These are phyloP conservation scores for Pyxicephalus adspersus DNA, from an alignment of 2,113 vertebrate genomes.

Conservation along the genomic window DNA sequence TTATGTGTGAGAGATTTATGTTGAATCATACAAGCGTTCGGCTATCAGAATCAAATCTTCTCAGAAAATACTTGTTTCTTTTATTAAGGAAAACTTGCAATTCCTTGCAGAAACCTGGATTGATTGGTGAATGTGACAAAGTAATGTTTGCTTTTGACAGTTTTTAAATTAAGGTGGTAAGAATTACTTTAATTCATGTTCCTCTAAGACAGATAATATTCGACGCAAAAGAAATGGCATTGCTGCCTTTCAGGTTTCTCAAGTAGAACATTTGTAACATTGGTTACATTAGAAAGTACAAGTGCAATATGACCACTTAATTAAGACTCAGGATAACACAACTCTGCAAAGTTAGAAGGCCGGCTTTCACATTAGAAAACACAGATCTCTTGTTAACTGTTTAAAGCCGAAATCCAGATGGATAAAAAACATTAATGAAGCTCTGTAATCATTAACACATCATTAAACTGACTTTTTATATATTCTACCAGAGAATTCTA, in stretches of 20 bases:
- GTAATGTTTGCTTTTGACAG: conserved; percentile 52
- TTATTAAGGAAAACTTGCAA: conserved; percentile 46
- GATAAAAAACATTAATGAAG: no score
- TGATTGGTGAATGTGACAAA: conserved; percentile 48
- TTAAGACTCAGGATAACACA: neutral
- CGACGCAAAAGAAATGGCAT: conserved; percentile 7
- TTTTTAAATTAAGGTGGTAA: conserved; percentile 45
- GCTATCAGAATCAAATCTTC: conserved; percentile 14
- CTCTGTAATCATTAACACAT: no score
- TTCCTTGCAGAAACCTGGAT: conserved; percentile 40
- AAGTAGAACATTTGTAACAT: conserved; percentile 41
- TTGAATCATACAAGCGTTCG: conserved; percentile 21
- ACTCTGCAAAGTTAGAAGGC: neutral
- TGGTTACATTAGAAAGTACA: conserved; percentile 20
- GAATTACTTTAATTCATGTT: conserved; percentile 48
- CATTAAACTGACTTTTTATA: no score
- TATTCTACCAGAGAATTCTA: no score
- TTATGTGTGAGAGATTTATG: conserved; percentile 38
- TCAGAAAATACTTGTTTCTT: conserved; percentile 38
- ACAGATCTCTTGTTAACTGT: neutral
- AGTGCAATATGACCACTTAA: conserved; percentile 27
- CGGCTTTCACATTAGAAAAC: neutral
- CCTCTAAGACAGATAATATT: conserved; percentile 37
- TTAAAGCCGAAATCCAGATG: no score
- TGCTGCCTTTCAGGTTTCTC: neutral